Evolutionary conservation across 2,113 vertebrate species (phyloP).

Genomic region (Turnix velox): DNA sequence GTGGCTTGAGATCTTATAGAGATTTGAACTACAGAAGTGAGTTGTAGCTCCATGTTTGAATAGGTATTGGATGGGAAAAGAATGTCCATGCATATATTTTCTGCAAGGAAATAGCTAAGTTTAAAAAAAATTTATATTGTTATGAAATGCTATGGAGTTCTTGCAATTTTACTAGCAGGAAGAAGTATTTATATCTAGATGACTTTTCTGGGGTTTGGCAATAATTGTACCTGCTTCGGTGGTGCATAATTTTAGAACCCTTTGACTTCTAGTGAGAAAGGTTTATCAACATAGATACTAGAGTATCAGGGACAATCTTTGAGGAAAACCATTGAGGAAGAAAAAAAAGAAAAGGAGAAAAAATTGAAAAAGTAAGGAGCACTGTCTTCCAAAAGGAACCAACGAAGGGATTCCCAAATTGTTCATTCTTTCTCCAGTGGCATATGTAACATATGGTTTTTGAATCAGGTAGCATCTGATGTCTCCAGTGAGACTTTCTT

Average conservation of each 20-base stretch:
- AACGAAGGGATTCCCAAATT: background rate
- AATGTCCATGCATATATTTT: background rate
- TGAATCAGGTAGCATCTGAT: slow-evolving; percentile 32
- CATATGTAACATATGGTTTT: slow-evolving; percentile 12
- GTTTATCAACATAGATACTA: background rate
- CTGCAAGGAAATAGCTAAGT: background rate
- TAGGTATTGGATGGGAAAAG: background rate
- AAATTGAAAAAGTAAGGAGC: background rate
- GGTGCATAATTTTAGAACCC: background rate
- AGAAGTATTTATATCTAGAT: background rate
- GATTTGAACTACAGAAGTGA: background rate
- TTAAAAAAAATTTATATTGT: slow-evolving; percentile 1
- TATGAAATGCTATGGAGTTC: background rate
- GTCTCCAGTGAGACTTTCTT: slow-evolving; percentile 10
- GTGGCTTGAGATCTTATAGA: background rate
- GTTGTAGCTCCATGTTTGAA: background rate
- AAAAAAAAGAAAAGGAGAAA: background rate
- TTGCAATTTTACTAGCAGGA: background rate
- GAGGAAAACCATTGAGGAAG: background rate
- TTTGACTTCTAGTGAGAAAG: background rate
- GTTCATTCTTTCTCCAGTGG: background rate
- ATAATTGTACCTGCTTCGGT: background rate
- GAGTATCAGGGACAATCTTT: background rate
- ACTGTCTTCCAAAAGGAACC: background rate
- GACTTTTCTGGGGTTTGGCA: background rate